phyloP scores from a whole-genome alignment of 2,113 vertebrate genomes.

The Misgurnus mizolepis region DNA sequence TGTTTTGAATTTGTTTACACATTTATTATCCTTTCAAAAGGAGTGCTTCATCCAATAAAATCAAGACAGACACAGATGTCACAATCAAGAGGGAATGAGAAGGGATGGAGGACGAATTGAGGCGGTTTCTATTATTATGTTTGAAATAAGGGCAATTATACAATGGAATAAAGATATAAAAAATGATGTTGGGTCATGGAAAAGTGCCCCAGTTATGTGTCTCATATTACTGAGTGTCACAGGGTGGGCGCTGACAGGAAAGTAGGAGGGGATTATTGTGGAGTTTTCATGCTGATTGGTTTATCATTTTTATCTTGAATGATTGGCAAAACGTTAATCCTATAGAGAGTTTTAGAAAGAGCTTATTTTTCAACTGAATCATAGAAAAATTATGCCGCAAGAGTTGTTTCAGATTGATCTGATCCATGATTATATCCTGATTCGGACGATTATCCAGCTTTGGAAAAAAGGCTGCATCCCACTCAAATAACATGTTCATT shows the following conservation, averaged over 20 bases:
- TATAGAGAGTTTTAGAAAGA: conserved; percentile 4
- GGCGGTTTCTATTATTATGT: conserved; percentile 58
- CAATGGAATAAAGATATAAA: conserved; percentile 56
- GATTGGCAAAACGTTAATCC: conserved; percentile 26
- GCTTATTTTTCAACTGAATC: not conserved
- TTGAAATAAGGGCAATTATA: conserved; percentile 62
- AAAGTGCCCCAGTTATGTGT: conserved; percentile 51
- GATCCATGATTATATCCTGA: conserved; percentile 1
- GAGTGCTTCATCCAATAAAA: conserved; percentile 58
- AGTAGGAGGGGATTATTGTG: conserved; percentile 37
- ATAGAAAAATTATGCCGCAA: not conserved
- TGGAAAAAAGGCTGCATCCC: conserved; percentile 18
- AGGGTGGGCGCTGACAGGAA: conserved; percentile 28
- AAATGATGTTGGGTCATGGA: conserved; percentile 60
- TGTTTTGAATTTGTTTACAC: conserved; percentile 68
- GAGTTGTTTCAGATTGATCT: conserved; percentile 15
- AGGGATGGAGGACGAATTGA: conserved; percentile 50
- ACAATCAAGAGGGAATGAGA: conserved; percentile 56
- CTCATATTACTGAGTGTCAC: conserved; percentile 35
- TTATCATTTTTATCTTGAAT: conserved; percentile 12
- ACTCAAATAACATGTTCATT: not conserved
- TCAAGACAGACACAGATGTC: conserved; percentile 67
- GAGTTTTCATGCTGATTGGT: conserved; percentile 41
- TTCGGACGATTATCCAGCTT: conserved; percentile 15
- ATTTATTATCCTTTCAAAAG: conserved; percentile 70